Conservation (phyloP, 2,797 vertebrate species). For the Iguana delicatissima region DNA sequence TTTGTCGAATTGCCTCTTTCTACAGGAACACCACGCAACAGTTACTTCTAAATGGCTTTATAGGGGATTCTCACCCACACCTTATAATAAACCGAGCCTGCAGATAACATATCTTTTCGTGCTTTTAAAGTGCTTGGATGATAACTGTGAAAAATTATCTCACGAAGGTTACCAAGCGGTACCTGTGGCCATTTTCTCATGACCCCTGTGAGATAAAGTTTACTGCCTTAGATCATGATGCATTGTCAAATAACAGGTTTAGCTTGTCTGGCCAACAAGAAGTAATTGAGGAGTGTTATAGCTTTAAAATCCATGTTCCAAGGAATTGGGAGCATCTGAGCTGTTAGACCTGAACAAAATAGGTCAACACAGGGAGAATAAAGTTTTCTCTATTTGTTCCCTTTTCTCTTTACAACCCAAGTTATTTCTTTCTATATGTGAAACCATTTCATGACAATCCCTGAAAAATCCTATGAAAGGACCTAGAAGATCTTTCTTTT, state of each 20-base stretch:
- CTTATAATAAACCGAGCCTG: constrained; percentile 78
- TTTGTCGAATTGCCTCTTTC: constrained; percentile 79
- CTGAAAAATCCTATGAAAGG: constrained; percentile 17
- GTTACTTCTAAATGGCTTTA: constrained; percentile 81
- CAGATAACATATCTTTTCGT: constrained; percentile 80
- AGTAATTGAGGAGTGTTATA: constrained; percentile 82
- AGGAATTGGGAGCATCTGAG: constrained; percentile 78
- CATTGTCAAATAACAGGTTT: constrained; percentile 82
- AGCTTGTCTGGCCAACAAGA: constrained; percentile 79
- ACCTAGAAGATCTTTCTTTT: background rate
- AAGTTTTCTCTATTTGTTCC: constrained; percentile 66
- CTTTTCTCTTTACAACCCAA: constrained; percentile 51
- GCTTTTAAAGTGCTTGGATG: constrained; percentile 79
- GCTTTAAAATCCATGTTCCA: constrained; percentile 78
- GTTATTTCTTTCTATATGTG: constrained; percentile 32
- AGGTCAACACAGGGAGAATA: constrained; percentile 79
- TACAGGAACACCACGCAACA: constrained; percentile 73
- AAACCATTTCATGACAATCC: constrained; percentile 32
- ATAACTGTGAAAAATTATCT: constrained; percentile 85
- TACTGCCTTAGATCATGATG: constrained; percentile 78
- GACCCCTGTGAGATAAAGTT: constrained; percentile 82
- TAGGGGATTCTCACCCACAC: constrained; percentile 74
- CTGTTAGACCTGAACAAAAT: constrained; percentile 82
- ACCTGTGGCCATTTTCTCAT: constrained; percentile 82
- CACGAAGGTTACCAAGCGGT: constrained; percentile 77